These are phyloP conservation scores for Sternotherus odoratus DNA, from an alignment of 2,797 vertebrate species.

Conservation along the genomic window DNA sequence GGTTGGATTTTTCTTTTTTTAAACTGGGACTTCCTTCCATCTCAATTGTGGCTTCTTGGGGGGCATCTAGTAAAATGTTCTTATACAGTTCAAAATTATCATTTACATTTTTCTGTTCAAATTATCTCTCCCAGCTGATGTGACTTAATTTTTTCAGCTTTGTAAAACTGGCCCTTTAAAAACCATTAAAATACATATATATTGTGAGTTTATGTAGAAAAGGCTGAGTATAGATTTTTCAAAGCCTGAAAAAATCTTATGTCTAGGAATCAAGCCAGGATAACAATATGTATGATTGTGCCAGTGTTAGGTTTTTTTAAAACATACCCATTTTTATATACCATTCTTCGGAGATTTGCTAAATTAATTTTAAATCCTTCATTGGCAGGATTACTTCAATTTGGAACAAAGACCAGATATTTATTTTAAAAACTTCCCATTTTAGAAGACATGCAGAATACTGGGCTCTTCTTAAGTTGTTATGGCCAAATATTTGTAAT, in stretches of 20 bases:
- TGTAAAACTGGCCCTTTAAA: not conserved
- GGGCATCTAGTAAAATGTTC: not conserved
- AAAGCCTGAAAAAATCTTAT: not conserved
- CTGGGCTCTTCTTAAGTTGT: not conserved
- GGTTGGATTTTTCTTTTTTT: not conserved
- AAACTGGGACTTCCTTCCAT: not conserved
- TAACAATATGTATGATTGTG: not conserved
- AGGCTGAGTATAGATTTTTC: not conserved
- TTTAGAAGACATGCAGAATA: not conserved
- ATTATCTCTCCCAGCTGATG: not conserved
- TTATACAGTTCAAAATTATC: not conserved
- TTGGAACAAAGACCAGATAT: not conserved
- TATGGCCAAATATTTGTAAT: not conserved
- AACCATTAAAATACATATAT: not conserved
- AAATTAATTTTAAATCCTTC: not conserved
- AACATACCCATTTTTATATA: not conserved
- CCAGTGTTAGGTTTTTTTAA: not conserved
- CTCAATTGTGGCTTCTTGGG: not conserved
- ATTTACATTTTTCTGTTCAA: not conserved
- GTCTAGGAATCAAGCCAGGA: not conserved
- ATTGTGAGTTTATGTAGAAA: accelerated
- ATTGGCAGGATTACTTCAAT: not conserved
- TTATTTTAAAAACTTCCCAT: not conserved
- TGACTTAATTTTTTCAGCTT: not conserved
- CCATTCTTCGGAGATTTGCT: not conserved